Percentiles rank a stretch among this genome's conserved stretches.
These are phyloP conservation scores for Nasonia vitripennis DNA, from an alignment of 1,140 invertebrate genomes.

Conservation along the genomic window DNA sequence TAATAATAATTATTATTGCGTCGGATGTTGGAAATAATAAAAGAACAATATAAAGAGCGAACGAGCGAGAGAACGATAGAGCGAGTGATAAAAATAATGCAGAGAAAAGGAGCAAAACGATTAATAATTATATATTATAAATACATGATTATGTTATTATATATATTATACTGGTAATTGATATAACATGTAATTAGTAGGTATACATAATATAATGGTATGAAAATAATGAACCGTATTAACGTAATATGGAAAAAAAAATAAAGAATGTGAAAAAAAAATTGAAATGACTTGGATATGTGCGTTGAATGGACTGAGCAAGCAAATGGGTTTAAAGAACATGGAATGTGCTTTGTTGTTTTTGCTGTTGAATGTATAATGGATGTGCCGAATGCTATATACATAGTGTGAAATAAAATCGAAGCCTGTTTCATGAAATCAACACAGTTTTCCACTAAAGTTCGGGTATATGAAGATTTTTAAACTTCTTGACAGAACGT, in stretches of 20 bases:
- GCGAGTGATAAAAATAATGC: slow-evolving; percentile 49
- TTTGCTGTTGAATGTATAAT: slow-evolving; percentile 58
- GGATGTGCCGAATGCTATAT: slow-evolving; percentile 58
- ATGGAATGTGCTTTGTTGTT: slow-evolving; percentile 55
- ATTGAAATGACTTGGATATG: slow-evolving; percentile 54
- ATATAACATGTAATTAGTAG: slow-evolving; percentile 66
- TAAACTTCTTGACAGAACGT: slow-evolving; percentile 83
- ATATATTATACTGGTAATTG: slow-evolving; percentile 63
- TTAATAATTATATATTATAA: slow-evolving; percentile 62
- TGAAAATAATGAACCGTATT: slow-evolving; percentile 55
- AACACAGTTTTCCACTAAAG: slow-evolving; percentile 49
- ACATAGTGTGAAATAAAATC: slow-evolving; percentile 62
- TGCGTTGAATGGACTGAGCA: slow-evolving; percentile 26
- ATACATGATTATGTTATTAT: slow-evolving; percentile 61
- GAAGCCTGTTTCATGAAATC: slow-evolving; percentile 57
- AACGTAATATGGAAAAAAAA: slow-evolving; percentile 56
- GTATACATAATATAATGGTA: slow-evolving; percentile 59
- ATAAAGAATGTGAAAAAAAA: slow-evolving; percentile 54
- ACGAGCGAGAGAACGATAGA: slow-evolving; percentile 47
- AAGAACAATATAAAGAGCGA: slow-evolving; percentile 50
- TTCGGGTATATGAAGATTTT: slow-evolving; percentile 72
- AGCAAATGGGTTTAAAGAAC: slow-evolving; percentile 33
- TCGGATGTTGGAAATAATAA: slow-evolving; percentile 55
- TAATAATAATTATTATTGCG: slow-evolving; percentile 58
- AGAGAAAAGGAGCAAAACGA: slow-evolving; percentile 55